Evolutionary conservation across 2,888 invertebrate genomes (phyloP), one percentile per base, ranked within the genome.

Genomic region (Kuschelorhynchus macadamiae): DNA sequence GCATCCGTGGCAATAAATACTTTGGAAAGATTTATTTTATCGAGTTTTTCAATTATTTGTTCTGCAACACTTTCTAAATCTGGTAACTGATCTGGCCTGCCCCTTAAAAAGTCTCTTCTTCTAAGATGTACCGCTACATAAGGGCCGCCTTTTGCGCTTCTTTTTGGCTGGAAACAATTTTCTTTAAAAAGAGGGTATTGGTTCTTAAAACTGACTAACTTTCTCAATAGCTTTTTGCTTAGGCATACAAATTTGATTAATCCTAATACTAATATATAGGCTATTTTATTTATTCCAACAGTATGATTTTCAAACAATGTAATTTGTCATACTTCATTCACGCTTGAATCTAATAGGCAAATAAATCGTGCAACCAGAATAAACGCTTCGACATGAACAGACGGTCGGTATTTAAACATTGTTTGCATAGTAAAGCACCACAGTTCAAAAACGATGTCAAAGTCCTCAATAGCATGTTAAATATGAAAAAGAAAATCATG

Each of bases 1-100:
- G 94, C 92, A 86, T 98, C 98, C 0, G 95, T 93, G 0, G 97
- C 93, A 50, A 98, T 84, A 81, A 94, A 98, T 9, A 96, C 85
- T 47, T 86, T 86, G 0, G 82, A 81, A 16, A 94, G 78, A 16
- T 87, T 81, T 7, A 90, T 81, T 44, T 87, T 85, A 44, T 88
- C 82, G 41, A 94, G 80, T 32, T 86, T 82, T 39, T 86, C 82
- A 44, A 84, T 82, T 12, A 97, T 88, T 85, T 97, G 96, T 67
- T 85, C 81, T 0, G 92, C 93, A 0, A 96, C 92, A 63, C 89
- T 88, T 72, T 88, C 83, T n/a, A 97, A 84, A 7, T 90, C 89
- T 11, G 98, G 97, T 3, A 95, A 88, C 59, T 93, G 89, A 4
- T 89, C 87, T 16, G 88, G 85, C 62, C 94, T 88, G 0, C 92